Evolutionary conservation across 2,113 vertebrate genomes (phyloP).

Genomic region (Oplegnathus fasciatus): DNA sequence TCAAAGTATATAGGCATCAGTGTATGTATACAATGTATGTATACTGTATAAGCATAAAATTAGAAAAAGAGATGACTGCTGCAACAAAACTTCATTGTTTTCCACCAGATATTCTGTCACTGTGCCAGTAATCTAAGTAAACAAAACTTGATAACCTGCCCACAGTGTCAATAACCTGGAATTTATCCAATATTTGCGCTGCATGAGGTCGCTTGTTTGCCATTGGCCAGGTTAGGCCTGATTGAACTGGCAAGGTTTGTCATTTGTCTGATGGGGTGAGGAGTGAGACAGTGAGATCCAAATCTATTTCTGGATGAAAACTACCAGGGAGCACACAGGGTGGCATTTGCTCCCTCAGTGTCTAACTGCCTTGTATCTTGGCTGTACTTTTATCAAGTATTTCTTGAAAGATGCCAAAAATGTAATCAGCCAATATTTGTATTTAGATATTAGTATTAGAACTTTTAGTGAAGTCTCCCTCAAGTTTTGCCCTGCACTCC

Average conservation of each 20-base stretch:
- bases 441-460: neutral
- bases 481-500: neutral
- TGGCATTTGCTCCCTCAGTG: conserved; percentile 4
- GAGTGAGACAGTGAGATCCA: conserved; percentile 30
- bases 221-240: conserved; percentile 31
- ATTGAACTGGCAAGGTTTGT: conserved; percentile 47
- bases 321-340: neutral
- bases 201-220: conserved; percentile 51
- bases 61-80: neutral
- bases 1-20: neutral
- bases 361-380: conserved; percentile 14
- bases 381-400: neutral
- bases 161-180: conserved; percentile 54
- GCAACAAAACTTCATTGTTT: neutral
- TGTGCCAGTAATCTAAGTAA: conserved; percentile 32
- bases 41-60: neutral
- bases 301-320: conserved; percentile 40
- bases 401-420: conserved; percentile 5
- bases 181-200: conserved; percentile 51
- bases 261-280: conserved; percentile 43
- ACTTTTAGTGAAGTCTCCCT: neutral
- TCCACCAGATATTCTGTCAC: conserved; percentile 6
- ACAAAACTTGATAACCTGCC: conserved; percentile 49
- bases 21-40: neutral
- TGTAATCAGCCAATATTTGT: neutral